A percentile compares a stretch with the other conserved stretches of the same genome.
Evolutionary conservation across 2,797 vertebrate genomes (phyloP).

Genomic region (Xiphophorus birchmanni): DNA sequence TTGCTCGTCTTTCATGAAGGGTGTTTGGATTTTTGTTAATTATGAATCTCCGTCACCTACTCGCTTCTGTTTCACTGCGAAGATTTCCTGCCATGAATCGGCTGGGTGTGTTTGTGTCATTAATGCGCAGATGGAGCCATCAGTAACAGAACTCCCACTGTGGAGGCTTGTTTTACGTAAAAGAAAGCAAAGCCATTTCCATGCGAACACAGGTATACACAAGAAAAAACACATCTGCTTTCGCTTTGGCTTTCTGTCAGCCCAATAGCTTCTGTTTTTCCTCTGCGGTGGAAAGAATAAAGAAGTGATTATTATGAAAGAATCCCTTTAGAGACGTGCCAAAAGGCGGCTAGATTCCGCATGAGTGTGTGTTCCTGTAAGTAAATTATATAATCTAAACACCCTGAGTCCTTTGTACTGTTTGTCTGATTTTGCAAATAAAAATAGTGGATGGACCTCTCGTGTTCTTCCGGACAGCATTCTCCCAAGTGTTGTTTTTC

Average conservation of each 20-base stretch:
- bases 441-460: too few species aligned
- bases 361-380: neutral
- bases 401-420: too few species aligned
- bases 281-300: neutral
- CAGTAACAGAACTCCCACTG: conserved; percentile 13
- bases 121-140: conserved; percentile 9
- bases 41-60: neutral
- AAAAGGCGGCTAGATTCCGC: neutral
- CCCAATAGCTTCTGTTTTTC: conserved; percentile 3
- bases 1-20: neutral
- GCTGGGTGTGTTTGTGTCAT: conserved; percentile 15
- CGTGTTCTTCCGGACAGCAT: too few species aligned
- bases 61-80: neutral
- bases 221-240: conserved; percentile 10
- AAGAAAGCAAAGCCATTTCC: conserved; percentile 9
- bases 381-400: neutral
- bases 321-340: neutral
- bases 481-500: too few species aligned
- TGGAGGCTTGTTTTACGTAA: conserved; percentile 15
- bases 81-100: neutral
- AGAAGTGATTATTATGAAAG: neutral
- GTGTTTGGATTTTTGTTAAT: neutral
- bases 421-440: too few species aligned
- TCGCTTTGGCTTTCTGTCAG: neutral
- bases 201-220: neutral